Base-by-base conservation (phyloP, 2,888 invertebrate species). In the Willowsia nigromaculata region DNA sequence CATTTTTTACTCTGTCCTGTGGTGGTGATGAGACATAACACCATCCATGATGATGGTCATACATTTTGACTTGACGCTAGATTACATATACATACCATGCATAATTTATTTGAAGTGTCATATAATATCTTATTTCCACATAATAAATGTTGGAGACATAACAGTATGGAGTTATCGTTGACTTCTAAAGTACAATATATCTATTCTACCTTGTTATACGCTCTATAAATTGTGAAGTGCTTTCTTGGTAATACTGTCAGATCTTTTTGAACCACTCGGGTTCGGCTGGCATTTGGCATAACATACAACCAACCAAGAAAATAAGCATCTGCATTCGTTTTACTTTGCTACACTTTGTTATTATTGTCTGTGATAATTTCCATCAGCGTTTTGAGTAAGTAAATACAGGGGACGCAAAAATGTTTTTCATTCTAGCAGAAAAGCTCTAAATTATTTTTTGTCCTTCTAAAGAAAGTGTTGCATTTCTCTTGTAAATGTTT, bases 381-480 rank as follows among this genome's bases (percentile, higher is more conserved):
- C 30, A 30, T 62, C 30, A 62, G 15, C n/a, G n/a, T n/a, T n/a
- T n/a, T n/a, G n/a, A n/a, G n/a, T n/a, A n/a, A n/a, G n/a, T 27
- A 30, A 62, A 27, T 1, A 25, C 30, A 30, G 59, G 15, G 22
- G 30, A 15, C 30, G 68, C 68, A 43, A 71, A 65, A 71, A 71
- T 74, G 18, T 1, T 84, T 82, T 65, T 65, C 82, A 82, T 82
- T 47, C 27, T 15, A 18, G 65, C 30, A 43, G 65, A 65, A 62
- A 22, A 65, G 9, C 27, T 37, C n/a, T 40, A n/a, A 47, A 27
- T 59, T 65, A 33, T 47, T 47, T 65, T 50, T 74, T 25, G 30
- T 47, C 65, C 82, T 59, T 85, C 59, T 84, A 15, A 27, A 84
- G 84, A 15, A 27, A 84, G 84, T 56, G 74, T 56, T 59, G 15